phyloP scores from a whole-genome alignment of 1,140 invertebrate species.

The Sinonovacula constricta region DNA sequence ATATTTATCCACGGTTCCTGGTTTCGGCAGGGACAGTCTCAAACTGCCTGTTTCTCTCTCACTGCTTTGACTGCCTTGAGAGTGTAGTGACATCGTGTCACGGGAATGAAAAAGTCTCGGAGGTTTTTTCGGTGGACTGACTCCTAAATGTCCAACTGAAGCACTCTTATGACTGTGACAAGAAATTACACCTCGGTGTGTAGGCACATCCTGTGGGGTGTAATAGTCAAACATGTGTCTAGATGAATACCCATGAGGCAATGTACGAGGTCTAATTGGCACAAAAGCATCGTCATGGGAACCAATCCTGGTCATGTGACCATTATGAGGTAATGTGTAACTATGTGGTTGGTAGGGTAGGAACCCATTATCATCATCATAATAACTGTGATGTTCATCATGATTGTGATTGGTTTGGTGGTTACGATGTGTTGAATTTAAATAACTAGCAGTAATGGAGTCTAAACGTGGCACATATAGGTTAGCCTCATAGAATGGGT shows the following conservation, averaged over 20 bases:
- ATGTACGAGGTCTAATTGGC: conserved; percentile 28
- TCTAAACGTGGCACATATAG: conserved; percentile 36
- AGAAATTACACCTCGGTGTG: conserved; percentile 29
- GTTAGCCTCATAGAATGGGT: conserved; percentile 40
- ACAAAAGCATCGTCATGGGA: conserved; percentile 20
- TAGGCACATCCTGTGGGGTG: conserved; percentile 21
- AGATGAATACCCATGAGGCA: conserved; percentile 41
- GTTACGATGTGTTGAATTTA: conserved; percentile 13
- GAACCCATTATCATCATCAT: conserved; percentile 25
- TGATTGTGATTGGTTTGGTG: neutral
- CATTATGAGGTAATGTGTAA: conserved; percentile 47
- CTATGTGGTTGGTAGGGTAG: neutral
- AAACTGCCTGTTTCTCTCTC: conserved; percentile 35
- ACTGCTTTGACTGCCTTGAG: conserved; percentile 37
- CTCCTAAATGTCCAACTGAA: conserved; percentile 44
- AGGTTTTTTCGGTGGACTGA: conserved; percentile 43
- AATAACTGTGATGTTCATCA: too few relatives aligned
- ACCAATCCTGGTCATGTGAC: neutral
- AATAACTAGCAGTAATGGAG: conserved; percentile 34
- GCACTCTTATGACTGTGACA: conserved; percentile 36
- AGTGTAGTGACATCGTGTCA: conserved; percentile 44
- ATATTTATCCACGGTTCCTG: conserved; percentile 48
- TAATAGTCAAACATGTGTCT: conserved; percentile 14
- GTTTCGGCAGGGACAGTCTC: conserved; percentile 47
- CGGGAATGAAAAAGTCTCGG: conserved; percentile 41